Evolutionary conservation across 2,113 vertebrate species (phyloP).

Genomic region (Donacobius atricapilla): DNA sequence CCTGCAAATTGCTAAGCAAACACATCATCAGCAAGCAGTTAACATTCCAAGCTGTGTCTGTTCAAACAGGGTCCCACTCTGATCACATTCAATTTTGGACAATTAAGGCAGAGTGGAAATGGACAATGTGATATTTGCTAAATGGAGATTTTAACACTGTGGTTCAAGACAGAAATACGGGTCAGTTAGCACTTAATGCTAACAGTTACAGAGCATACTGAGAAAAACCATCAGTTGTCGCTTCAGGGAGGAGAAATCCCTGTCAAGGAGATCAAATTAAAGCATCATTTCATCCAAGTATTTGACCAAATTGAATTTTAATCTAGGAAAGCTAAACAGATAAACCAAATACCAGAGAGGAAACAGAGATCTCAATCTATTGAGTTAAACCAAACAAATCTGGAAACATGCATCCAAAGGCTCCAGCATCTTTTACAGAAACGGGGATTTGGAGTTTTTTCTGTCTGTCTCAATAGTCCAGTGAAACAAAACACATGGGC

Average conservation of each 20-base stretch:
- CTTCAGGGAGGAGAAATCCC: neutral
- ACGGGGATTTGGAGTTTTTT: neutral
- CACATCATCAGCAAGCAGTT: neutral
- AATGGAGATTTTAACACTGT: neutral
- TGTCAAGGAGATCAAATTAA: neutral
- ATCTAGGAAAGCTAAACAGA: slow-evolving; percentile 4
- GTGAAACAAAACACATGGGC: neutral
- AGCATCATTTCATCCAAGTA: slow-evolving; percentile 16
- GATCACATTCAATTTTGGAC: neutral
- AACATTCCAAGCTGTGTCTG: neutral
- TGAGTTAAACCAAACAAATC: neutral
- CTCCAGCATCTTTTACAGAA: neutral
- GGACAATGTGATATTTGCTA: neutral
- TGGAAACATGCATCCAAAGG: neutral
- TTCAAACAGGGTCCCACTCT: neutral
- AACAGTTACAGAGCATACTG: neutral
- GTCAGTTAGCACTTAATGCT: neutral
- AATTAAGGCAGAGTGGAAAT: neutral
- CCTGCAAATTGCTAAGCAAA: slow-evolving; percentile 47
- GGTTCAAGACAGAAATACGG: neutral
- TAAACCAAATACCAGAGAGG: neutral
- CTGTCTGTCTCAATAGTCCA: neutral
- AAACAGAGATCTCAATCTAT: neutral
- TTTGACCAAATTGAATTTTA: slow-evolving; percentile 36
- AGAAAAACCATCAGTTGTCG: neutral